A percentile compares a stretch with the other conserved stretches of the same genome.
Evolutionary conservation across 64 coral and sea anemone genomes (phyloP).

Genomic region (Porites lutea): DNA sequence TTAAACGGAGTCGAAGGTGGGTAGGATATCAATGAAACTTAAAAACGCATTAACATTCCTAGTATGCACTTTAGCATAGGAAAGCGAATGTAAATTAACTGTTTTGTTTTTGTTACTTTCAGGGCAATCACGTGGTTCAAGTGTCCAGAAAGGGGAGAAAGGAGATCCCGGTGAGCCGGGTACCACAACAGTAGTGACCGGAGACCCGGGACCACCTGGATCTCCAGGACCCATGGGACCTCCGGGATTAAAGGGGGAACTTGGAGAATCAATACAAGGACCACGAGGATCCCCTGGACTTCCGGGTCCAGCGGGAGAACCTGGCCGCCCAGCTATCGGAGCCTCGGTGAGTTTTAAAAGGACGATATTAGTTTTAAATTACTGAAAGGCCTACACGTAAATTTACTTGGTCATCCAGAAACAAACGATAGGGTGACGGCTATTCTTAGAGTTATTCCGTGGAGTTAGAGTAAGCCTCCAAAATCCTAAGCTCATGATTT

Average conservation of each 20-base stretch:
- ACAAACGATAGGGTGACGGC: too few species aligned
- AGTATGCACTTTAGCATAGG: background rate
- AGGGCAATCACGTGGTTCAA: background rate
- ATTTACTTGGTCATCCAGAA: too few species aligned
- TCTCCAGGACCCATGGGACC: background rate
- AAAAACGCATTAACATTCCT: background rate
- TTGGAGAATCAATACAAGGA: slow-evolving; percentile 4
- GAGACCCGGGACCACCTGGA: slow-evolving; percentile 18
- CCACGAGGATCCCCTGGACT: background rate
- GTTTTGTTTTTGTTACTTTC: background rate
- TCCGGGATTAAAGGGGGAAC: slow-evolving; percentile 15
- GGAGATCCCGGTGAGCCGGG: background rate
- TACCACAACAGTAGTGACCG: background rate
- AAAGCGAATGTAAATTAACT: background rate
- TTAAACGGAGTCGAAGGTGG: background rate
- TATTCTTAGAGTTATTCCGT: too few species aligned
- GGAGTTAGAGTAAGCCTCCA: too few species aligned
- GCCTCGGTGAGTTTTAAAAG: slow-evolving; percentile 5
- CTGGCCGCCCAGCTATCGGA: slow-evolving; percentile 19
- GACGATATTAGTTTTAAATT: background rate
- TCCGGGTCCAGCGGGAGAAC: slow-evolving; percentile 10
- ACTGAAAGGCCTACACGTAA: background rate
- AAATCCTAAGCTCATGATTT: too few species aligned
- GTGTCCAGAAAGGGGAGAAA: slow-evolving; percentile 21
- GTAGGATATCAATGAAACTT: too few species aligned